Conservation (phyloP, 2,888 invertebrate genomes). For the Oligia fasciuncula region DNA sequence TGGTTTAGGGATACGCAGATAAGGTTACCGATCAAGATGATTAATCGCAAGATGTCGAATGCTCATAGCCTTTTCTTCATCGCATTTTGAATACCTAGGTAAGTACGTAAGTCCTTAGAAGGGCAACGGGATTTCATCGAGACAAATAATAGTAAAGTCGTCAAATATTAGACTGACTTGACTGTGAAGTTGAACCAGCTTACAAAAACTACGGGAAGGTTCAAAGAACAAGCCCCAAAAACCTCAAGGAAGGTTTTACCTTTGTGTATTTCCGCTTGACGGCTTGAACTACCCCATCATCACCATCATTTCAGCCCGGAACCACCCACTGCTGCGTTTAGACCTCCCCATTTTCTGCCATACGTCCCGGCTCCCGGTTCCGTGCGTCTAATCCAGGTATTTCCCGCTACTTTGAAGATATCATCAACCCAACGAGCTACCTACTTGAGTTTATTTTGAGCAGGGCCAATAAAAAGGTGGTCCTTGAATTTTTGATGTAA, state of each 20-base stretch:
- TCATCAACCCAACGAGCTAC: not conserved
- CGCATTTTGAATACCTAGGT: not conserved
- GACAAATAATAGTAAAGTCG: no score
- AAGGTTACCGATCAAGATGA: not conserved
- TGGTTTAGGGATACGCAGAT: not conserved
- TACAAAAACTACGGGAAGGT: not conserved
- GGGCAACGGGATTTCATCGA: not conserved
- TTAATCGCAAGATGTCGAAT: not conserved
- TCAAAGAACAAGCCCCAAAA: not conserved
- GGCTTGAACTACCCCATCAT: not conserved
- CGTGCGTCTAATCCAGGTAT: no score
- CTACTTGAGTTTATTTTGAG: not conserved
- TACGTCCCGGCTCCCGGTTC: no score
- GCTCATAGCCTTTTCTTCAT: not conserved
- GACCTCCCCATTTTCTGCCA: no score
- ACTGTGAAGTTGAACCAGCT: not conserved
- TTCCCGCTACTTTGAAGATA: no score
- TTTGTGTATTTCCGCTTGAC: not conserved
- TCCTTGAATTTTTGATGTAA: no score
- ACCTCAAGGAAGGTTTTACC: not conserved
- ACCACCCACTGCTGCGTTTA: not conserved
- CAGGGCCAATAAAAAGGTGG: not conserved
- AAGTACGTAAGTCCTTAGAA: not conserved
- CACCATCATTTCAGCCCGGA: no score
- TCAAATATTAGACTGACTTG: not conserved